Percentiles rank a stretch among this genome's conserved stretches.
These are phyloP conservation scores for Alosa sapidissima DNA, from an alignment of 2,797 vertebrate genomes.

Conservation along the genomic window DNA sequence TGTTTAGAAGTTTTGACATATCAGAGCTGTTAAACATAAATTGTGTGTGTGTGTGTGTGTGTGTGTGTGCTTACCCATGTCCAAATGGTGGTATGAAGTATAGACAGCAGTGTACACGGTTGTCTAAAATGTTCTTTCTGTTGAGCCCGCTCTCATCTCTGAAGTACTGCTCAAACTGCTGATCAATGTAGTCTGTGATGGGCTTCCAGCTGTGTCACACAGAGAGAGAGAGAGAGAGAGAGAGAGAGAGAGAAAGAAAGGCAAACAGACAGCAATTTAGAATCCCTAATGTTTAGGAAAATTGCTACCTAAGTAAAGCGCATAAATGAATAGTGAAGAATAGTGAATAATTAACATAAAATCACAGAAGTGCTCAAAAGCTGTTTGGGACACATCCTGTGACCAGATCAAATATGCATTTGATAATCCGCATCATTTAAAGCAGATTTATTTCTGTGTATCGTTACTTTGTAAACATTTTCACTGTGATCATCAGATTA, in stretches of 20 bases:
- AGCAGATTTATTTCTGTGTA: not conserved
- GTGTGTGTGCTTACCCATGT: constrained; percentile 80
- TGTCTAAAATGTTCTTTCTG: constrained; percentile 97
- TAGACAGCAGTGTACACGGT: constrained; percentile 97
- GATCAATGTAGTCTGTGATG: constrained; percentile 96
- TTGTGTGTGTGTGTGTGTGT: not conserved
- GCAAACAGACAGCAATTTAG: not conserved
- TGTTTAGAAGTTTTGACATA: no score
- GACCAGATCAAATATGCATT: not conserved
- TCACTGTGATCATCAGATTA: not conserved
- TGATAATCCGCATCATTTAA: not conserved
- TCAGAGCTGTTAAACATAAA: no score
- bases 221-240: constrained; percentile 12
- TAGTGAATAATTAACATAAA: not conserved
- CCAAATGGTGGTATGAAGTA: constrained; percentile 98
- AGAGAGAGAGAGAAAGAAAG: not conserved
- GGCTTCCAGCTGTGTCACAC: constrained; percentile 87
- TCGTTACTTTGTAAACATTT: not conserved
- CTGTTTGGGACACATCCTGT: not conserved
- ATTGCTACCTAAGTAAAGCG: not conserved
- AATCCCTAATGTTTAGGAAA: not conserved
- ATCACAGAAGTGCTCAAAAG: not conserved
- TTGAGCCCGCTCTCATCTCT: constrained; percentile 96
- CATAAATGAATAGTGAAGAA: not conserved
- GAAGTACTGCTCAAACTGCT: constrained; percentile 99